Conservation (phyloP, 2,888 invertebrate species). For the Nudaria mundana region DNA sequence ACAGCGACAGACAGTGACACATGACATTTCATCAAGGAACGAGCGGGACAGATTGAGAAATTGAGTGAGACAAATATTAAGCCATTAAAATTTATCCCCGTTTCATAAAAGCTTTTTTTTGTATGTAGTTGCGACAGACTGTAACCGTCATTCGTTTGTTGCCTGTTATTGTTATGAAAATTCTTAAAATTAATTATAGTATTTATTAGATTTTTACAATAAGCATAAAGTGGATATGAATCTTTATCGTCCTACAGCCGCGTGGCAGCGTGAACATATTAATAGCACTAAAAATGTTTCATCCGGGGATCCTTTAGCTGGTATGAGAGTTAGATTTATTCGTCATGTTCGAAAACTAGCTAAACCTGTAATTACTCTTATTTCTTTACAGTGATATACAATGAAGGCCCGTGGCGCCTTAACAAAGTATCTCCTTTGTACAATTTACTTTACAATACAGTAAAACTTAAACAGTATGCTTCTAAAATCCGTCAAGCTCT, state of each 20-base stretch:
- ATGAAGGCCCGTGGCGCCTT: conserved; percentile 64
- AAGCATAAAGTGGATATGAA: conserved; percentile 18
- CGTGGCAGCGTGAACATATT: conserved; percentile 28
- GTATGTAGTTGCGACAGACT: no score
- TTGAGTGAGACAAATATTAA: no score
- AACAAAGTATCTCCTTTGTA: conserved; percentile 64
- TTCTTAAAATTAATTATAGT: no score
- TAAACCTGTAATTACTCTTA: not conserved
- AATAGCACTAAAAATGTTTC: conserved; percentile 18
- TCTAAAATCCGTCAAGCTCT: conserved; percentile 63
- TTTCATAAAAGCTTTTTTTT: no score
- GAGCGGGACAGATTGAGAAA: no score
- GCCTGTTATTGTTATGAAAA: no score
- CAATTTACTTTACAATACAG: conserved; percentile 51
- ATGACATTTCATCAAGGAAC: no score
- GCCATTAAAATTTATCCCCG: no score
- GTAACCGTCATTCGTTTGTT: no score
- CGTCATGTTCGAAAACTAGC: no score
- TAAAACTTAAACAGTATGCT: conserved; percentile 69
- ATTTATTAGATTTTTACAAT: not conserved
- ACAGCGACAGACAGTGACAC: no score
- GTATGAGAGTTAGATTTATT: conserved; percentile 24
- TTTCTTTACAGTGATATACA: conserved; percentile 58
- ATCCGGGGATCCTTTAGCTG: conserved; percentile 42
- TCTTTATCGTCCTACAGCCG: conserved; percentile 18